Base-by-base conservation (phyloP, 2,888 invertebrate species). In the Lucinisca nassula region DNA sequence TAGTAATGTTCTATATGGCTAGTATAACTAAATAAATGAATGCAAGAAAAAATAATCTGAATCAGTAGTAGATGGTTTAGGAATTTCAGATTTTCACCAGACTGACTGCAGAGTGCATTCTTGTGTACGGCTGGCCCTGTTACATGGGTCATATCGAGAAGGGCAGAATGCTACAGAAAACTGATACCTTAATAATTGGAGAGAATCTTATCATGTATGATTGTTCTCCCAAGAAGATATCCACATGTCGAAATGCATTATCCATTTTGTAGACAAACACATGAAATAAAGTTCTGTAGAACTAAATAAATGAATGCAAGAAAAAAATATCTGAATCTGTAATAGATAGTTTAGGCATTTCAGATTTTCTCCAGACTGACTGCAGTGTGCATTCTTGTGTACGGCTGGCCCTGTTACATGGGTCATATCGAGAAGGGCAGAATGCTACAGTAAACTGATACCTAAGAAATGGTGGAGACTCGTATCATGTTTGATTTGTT, bases 361-460 rank as follows among this genome's bases (percentile, higher is more conserved):
- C n/a, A n/a, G n/a, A n/a, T n/a, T n/a, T n/a, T n/a, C n/a, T n/a
- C n/a, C n/a, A n/a, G n/a, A n/a, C n/a, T n/a, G n/a, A n/a, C n/a
- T n/a, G n/a, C n/a, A n/a, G n/a, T n/a, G n/a, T n/a, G 58, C 58
- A 58, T 58, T 58, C 58, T 6, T 58, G 58, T 58, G 58, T 58
- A 58, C 27, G 58, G 58, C 58, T 58, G 58, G 58, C 58, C 58
- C n/a, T 27, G 1, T 58, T 58, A 10, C 58, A 58, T 58, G 58
- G 58, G 58, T 58, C 58, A 27, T n/a, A 58, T 58, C 58, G 27
- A 27, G 58, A 58, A 58, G 58, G 58, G 58, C 58, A 27, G 58
- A 58, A 58, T 58, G 58, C 58, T 27, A 58, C 2, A 58, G 24
- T 58, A 58, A 58, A 58, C n/a, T n/a, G n/a, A n/a, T n/a, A n/a